These are phyloP conservation scores for Cyclophora punctaria DNA, from an alignment of 2,888 invertebrate genomes.

Conservation along the genomic window DNA sequence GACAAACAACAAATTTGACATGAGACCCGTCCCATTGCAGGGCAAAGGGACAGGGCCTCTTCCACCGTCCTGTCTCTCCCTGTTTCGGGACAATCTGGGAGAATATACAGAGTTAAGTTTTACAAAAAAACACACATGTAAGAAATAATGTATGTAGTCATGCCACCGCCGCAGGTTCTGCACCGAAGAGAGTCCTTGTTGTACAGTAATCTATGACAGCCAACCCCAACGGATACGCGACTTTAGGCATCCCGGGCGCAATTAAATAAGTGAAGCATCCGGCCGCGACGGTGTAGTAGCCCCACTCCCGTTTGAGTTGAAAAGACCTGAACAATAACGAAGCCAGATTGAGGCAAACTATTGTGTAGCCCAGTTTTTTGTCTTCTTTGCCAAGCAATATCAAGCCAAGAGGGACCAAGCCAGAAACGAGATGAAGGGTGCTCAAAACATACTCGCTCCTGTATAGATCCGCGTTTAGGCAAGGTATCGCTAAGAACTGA, in stretches of 20 bases:
- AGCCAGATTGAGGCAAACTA: constrained; percentile 46
- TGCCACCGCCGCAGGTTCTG: too few species aligned
- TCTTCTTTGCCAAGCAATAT: constrained; percentile 43
- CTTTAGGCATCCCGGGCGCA: constrained; percentile 27
- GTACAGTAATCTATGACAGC: constrained; percentile 53
- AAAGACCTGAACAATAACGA: constrained; percentile 42
- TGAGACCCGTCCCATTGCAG: too few species aligned
- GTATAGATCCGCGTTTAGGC: constrained; percentile 54
- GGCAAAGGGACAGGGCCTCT: too few species aligned
- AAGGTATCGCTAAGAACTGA: constrained; percentile 50
- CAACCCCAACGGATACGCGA: constrained; percentile 47
- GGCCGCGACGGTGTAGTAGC: constrained; percentile 51
- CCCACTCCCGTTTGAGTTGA: constrained; percentile 38
- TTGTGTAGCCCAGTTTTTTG: constrained; percentile 36
- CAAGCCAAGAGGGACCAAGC: constrained; percentile 48
- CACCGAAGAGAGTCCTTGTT: too few species aligned
- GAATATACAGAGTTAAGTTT: too few species aligned
- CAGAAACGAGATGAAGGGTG: constrained; percentile 44
- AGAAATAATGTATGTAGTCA: too few species aligned
- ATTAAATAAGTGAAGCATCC: constrained; percentile 45
- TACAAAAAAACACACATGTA: too few species aligned
- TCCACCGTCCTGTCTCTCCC: too few species aligned
- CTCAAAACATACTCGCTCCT: constrained; percentile 30
- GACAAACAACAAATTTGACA: too few species aligned
- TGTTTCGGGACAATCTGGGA: too few species aligned